phyloP scores from a whole-genome alignment of 2,888 invertebrate genomes.

The Neria commutata region DNA sequence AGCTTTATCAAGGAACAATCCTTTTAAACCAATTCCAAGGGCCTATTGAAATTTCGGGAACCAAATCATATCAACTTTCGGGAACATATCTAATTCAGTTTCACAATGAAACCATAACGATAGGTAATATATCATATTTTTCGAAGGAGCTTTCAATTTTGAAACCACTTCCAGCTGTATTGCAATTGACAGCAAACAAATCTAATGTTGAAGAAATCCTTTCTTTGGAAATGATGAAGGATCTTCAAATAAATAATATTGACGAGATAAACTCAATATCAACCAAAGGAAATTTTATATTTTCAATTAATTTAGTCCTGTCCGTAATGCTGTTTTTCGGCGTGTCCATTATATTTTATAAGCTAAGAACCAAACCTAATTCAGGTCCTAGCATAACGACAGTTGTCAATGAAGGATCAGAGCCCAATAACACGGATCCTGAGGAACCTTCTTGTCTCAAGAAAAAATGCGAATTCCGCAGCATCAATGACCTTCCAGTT shows the following conservation, averaged over 20 bases:
- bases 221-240: neutral
- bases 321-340: no score
- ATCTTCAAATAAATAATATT: neutral
- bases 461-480: no score
- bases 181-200: neutral
- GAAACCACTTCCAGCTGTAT: neutral
- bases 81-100: no score
- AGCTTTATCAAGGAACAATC: no score
- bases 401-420: neutral
- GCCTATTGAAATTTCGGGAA: no score
- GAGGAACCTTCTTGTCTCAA: no score
- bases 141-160: neutral
- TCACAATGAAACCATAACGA: neutral
- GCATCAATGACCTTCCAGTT: no score
- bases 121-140: neutral
- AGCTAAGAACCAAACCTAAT: neutral
- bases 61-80: no score
- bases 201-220: neutral
- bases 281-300: neutral
- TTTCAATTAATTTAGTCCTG: no score
- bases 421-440: no score
- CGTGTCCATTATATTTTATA: neutral
- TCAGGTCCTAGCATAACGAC: neutral
- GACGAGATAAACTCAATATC: neutral
- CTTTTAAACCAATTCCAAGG: no score